Conservation (phyloP, 2,113 vertebrate genomes). For the Notiomystis cincta region DNA sequence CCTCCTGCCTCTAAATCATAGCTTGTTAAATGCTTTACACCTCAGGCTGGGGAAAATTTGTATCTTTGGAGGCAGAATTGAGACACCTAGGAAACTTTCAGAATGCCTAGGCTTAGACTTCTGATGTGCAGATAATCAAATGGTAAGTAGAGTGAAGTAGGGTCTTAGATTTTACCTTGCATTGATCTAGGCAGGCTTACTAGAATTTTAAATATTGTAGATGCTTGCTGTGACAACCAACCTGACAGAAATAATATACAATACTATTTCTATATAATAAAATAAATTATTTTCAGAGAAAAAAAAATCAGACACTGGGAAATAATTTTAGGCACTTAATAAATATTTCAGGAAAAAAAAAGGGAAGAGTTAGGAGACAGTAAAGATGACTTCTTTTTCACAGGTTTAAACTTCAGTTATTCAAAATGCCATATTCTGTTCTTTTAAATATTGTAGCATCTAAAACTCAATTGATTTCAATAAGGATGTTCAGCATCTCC, state of each 20-base stretch:
- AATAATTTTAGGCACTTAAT: not conserved
- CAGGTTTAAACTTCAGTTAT: not conserved
- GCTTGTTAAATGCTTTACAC: not conserved
- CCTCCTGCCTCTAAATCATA: not conserved
- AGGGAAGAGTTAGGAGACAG: not conserved
- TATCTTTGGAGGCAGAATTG: not conserved
- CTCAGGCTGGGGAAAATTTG: not conserved
- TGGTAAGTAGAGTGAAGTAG: not conserved
- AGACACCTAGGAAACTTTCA: not conserved
- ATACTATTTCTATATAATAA: not conserved
- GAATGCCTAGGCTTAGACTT: not conserved
- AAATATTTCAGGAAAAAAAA: not conserved
- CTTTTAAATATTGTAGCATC: not conserved
- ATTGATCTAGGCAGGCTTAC: not conserved
- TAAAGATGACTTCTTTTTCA: not conserved
- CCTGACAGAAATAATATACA: not conserved
- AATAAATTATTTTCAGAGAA: not conserved
- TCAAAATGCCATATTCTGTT: not conserved
- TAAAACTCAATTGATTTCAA: not conserved
- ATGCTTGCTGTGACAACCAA: not conserved
- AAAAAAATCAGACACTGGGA: not conserved
- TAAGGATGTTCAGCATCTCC: not conserved
- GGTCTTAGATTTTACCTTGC: not conserved
- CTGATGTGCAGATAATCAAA: not conserved
- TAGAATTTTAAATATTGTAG: not conserved